Conservation (phyloP, 2,888 invertebrate species). For the Agapostemon virescens region DNA sequence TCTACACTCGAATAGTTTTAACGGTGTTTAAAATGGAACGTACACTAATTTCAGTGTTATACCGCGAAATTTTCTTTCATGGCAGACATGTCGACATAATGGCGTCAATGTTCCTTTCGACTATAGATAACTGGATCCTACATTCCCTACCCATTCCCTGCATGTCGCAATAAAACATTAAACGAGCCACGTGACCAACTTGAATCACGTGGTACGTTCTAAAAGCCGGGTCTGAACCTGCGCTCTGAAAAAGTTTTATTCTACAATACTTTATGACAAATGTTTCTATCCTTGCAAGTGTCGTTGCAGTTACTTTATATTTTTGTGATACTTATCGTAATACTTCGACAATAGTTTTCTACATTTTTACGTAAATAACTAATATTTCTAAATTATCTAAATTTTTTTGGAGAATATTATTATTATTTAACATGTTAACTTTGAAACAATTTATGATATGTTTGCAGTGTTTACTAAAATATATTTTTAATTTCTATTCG, state of each 20-base stretch:
- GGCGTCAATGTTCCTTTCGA: conserved; percentile 66
- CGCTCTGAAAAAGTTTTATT: conserved; percentile 38
- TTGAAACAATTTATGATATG: not conserved
- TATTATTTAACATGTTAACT: not conserved
- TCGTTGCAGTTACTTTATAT: too few species aligned
- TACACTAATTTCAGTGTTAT: conserved; percentile 31
- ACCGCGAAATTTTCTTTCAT: conserved; percentile 59
- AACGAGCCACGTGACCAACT: conserved; percentile 46
- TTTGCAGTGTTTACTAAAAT: not conserved
- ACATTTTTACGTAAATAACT: not conserved
- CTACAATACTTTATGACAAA: conserved; percentile 25
- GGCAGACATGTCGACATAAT: conserved; percentile 70
- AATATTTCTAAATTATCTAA: not conserved
- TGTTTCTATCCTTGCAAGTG: conserved; percentile 8
- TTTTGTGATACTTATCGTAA: not conserved
- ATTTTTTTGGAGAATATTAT: not conserved
- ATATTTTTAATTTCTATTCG: not conserved
- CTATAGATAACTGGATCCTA: conserved; percentile 61
- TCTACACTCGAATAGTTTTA: not conserved
- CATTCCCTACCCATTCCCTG: conserved; percentile 49
- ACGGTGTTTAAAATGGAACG: not conserved
- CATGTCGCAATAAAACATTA: conserved; percentile 53
- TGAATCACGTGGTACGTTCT: conserved; percentile 54
- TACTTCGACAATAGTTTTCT: not conserved
- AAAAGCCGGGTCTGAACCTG: conserved; percentile 55